phyloP scores from a whole-genome alignment of 2,888 invertebrate genomes.

The Mythimna vitellina region DNA sequence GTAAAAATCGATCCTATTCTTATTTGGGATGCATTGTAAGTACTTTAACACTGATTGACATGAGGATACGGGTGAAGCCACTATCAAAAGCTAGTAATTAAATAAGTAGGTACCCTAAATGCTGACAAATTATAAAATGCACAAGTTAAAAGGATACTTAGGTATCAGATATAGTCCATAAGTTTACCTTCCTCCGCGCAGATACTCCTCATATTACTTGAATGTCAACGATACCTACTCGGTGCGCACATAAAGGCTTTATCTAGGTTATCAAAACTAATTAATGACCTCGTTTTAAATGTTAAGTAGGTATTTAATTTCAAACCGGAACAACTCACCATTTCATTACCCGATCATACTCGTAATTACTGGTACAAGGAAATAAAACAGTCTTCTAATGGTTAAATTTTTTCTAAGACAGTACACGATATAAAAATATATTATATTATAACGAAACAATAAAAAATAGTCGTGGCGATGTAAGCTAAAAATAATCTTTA shows the following conservation, averaged over 20 bases:
- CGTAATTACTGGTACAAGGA: background rate
- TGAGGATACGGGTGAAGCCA: too few species aligned
- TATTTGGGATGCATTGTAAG: too few species aligned
- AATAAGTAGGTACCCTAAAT: too few species aligned
- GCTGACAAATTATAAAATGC: too few species aligned
- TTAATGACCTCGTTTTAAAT: conserved; percentile 20
- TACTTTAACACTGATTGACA: too few species aligned
- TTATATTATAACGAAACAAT: background rate
- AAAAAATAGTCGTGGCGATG: conserved; percentile 14
- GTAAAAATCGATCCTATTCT: too few species aligned
- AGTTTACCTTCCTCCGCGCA: background rate
- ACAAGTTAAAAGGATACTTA: too few species aligned
- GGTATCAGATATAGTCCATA: background rate
- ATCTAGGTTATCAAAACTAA: conserved; percentile 39
- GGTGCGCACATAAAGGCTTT: conserved; percentile 1
- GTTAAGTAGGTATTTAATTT: conserved; percentile 22
- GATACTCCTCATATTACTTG: conserved; percentile 12
- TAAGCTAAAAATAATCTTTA: conserved; percentile 25
- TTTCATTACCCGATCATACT: background rate
- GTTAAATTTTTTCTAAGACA: background rate
- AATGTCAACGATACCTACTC: background rate
- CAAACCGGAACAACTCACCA: conserved; percentile 24
- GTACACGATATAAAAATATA: conserved; percentile 2
- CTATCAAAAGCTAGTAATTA: too few species aligned
- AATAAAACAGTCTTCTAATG: background rate